Conservation (phyloP, 2,888 invertebrate species). For the Phragmatobia fuliginosa region DNA sequence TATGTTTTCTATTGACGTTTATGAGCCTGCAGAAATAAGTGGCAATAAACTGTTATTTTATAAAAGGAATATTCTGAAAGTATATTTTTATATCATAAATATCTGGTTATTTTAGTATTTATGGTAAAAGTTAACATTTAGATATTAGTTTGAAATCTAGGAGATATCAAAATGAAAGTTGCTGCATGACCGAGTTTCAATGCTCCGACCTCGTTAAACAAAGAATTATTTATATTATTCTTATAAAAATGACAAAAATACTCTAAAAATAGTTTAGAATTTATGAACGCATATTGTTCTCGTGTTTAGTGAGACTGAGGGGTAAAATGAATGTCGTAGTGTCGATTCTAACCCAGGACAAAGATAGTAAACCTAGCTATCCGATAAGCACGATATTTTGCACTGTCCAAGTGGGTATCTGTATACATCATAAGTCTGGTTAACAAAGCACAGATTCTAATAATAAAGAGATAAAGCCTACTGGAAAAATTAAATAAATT, state of each 20-base stretch:
- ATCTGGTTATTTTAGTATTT: background rate
- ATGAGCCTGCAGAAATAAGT: background rate
- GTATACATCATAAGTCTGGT: too few relatives aligned
- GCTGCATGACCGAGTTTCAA: background rate
- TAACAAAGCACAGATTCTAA: too few relatives aligned
- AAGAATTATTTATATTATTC: background rate
- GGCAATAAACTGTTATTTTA: background rate
- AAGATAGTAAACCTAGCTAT: too few relatives aligned
- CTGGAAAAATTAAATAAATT: too few relatives aligned
- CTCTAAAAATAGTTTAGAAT: too few relatives aligned
- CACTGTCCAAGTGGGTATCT: too few relatives aligned
- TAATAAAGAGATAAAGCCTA: too few relatives aligned
- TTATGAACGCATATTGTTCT: background rate
- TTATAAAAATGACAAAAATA: background rate
- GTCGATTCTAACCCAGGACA: too few relatives aligned
- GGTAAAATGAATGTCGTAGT: background rate
- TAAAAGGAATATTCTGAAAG: background rate
- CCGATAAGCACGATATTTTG: too few relatives aligned
- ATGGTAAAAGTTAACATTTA: background rate
- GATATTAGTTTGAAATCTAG: background rate
- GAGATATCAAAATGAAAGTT: background rate
- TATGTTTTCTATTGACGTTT: background rate
- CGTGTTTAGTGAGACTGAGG: background rate
- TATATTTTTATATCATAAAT: background rate
- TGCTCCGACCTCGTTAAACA: background rate